A percentile compares a stretch with the other conserved stretches of the same genome.
Conservation (phyloP, 30 jellyfish, hydroid and myxozoan genomes). For the Turritopsis dohrnii region DNA sequence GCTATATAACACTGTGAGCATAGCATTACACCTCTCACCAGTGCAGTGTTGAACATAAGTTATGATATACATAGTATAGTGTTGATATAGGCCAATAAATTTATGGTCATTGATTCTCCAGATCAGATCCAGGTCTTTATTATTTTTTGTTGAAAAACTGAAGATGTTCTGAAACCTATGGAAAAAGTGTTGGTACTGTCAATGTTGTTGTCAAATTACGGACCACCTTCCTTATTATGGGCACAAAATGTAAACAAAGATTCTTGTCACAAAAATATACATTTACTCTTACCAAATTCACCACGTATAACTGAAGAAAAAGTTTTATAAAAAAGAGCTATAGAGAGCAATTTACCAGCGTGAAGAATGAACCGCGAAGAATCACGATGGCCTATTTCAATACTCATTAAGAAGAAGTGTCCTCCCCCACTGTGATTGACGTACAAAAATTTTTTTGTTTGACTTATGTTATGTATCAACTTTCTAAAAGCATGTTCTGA, state of each 20-base stretch:
- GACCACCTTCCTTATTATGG: not conserved
- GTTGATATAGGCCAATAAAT: no score
- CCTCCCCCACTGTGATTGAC: not conserved
- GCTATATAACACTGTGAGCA: no score
- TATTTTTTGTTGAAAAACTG: no score
- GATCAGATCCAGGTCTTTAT: no score
- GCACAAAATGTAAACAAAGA: not conserved
- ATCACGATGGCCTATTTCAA: not conserved
- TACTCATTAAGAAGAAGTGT: not conserved
- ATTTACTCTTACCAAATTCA: not conserved
- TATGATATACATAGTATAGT: no score
- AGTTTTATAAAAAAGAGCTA: not conserved
- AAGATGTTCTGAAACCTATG: not conserved
- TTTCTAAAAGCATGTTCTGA: not conserved
- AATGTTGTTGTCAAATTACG: not conserved
- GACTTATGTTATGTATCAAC: not conserved
- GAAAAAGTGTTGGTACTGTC: not conserved
- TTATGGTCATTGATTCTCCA: no score
- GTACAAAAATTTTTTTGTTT: not conserved
- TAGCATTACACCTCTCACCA: no score
- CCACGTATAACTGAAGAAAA: not conserved
- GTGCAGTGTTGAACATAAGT: no score
- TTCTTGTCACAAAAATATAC: not conserved
- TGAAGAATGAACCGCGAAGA: not conserved
- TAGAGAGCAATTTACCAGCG: not conserved